phyloP scores from a whole-genome alignment of 1,140 invertebrate species.

The Leucophenga varia region DNA sequence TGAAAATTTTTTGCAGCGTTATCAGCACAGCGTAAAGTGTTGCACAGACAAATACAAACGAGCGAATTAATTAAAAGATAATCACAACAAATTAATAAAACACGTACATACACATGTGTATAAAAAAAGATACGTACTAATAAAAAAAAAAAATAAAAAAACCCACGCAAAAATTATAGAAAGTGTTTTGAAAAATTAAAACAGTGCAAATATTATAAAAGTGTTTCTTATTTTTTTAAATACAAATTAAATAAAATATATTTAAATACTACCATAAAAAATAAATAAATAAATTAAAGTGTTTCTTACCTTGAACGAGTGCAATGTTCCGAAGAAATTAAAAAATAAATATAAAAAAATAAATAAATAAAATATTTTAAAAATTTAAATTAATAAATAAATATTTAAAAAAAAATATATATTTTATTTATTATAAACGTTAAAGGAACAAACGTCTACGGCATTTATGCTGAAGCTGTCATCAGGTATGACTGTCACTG shows the following conservation, averaged over 20 bases:
- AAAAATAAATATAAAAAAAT: conserved; percentile 9
- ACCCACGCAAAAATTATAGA: neutral
- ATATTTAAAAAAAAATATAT: neutral
- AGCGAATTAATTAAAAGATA: conserved; percentile 51
- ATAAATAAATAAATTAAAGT: neutral
- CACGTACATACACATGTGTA: conserved; percentile 4
- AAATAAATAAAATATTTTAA: conserved; percentile 5
- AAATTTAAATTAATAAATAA: too few species aligned
- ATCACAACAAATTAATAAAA: conserved; percentile 45
- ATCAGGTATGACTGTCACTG: conserved; percentile 55
- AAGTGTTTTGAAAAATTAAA: neutral
- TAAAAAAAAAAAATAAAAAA: conserved; percentile 6
- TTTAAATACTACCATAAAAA: too few species aligned
- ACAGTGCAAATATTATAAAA: too few species aligned
- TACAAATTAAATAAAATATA: neutral
- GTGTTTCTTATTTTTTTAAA: neutral
- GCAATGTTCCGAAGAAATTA: conserved; percentile 27
- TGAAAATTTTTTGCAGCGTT: conserved; percentile 5
- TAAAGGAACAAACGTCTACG: conserved; percentile 2
- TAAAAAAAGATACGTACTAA: neutral
- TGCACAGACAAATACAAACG: conserved; percentile 19
- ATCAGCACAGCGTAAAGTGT: conserved; percentile 13
- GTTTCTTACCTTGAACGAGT: too few species aligned
- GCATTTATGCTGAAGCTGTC: conserved; percentile 47
- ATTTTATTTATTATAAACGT: neutral